Evolutionary conservation across 2,113 vertebrate genomes (phyloP).

Genomic region (Hemiscyllium ocellatum): DNA sequence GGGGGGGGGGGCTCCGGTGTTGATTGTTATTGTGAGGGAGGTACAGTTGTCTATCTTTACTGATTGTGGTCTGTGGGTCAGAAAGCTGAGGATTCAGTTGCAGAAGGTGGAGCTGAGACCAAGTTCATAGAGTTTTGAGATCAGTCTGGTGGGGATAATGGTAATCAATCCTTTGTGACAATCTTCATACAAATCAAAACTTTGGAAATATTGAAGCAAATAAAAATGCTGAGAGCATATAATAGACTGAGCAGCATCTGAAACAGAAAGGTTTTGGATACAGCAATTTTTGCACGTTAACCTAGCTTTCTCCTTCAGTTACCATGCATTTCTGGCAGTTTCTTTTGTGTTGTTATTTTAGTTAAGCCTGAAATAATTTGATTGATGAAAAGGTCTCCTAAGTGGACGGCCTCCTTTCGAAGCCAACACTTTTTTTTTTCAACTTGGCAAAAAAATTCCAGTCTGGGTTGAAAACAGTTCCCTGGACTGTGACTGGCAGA

Average conservation of each 20-base stretch:
- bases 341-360: slow-evolving; percentile 8
- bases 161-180: not conserved
- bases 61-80: too few species aligned
- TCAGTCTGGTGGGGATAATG: too few species aligned
- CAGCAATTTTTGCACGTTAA: not conserved
- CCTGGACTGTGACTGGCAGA: slow-evolving; percentile 2
- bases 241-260: not conserved
- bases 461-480: not conserved
- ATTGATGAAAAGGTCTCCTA: slow-evolving; percentile 21
- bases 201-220: not conserved
- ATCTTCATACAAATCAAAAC: not conserved
- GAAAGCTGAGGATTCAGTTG: too few species aligned
- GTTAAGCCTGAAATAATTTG: slow-evolving; percentile 27
- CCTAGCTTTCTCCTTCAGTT: not conserved
- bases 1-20: too few species aligned
- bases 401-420: not conserved
- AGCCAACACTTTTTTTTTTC: slow-evolving; percentile 10
- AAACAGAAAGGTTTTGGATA: too few species aligned
- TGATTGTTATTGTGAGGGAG: too few species aligned
- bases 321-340: not conserved
- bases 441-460: not conserved
- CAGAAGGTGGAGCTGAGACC: too few species aligned
- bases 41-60: too few species aligned
- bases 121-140: too few species aligned
- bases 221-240: not conserved